These are phyloP conservation scores for Heliconius melpomene DNA, from an alignment of 1,140 invertebrate genomes.

Conservation along the genomic window DNA sequence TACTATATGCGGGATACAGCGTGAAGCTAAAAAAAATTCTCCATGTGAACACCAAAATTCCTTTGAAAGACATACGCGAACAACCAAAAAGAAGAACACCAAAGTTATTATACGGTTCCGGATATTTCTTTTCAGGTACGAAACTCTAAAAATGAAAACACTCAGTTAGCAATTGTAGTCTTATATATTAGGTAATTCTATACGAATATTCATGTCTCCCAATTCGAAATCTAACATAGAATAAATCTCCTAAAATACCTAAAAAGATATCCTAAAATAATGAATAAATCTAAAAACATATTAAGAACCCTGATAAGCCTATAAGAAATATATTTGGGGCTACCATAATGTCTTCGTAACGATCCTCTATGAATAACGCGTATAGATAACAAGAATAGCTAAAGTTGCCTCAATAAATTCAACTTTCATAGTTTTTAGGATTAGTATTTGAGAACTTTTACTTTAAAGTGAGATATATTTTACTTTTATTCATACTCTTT, in stretches of 20 bases:
- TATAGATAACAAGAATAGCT: conserved; percentile 5
- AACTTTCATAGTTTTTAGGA: not conserved
- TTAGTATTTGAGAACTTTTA: not conserved
- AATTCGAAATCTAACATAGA: not conserved
- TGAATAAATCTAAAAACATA: conserved; percentile 7
- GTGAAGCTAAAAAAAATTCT: too few species aligned
- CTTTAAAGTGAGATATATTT: not conserved
- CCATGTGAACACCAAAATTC: too few species aligned
- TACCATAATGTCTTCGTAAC: conserved; percentile 17
- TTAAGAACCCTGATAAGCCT: conserved; percentile 18
- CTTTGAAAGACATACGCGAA: too few species aligned
- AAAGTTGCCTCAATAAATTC: conserved; percentile 16
- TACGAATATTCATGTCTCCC: not conserved
- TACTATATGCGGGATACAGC: too few species aligned
- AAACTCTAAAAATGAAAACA: too few species aligned
- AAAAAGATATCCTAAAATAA: not conserved
- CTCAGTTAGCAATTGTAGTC: too few species aligned
- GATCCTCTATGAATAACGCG: conserved; percentile 23
- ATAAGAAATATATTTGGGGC: conserved; percentile 24
- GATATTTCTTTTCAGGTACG: too few species aligned
- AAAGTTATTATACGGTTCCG: too few species aligned
- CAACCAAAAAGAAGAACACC: too few species aligned
- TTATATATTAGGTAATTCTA: not conserved
- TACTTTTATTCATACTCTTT: not conserved
- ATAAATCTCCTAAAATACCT: not conserved